Percentiles rank a stretch among this genome's conserved stretches.
These are phyloP conservation scores for Idaea dimidiata DNA, from an alignment of 2,888 invertebrate genomes.

Conservation along the genomic window DNA sequence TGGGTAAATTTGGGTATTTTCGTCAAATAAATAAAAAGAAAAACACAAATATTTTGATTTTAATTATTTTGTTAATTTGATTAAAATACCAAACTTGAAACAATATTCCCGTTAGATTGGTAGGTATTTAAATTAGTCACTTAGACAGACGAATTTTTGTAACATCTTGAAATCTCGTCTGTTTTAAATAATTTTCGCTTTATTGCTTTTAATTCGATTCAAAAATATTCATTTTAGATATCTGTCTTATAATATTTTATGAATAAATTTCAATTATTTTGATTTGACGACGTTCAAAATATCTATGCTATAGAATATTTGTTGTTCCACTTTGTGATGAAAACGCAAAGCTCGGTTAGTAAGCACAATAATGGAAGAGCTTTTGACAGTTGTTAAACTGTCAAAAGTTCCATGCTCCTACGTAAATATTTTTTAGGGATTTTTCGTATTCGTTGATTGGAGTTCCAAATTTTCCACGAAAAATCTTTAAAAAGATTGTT, in stretches of 20 bases:
- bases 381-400: neutral
- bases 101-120: too few species aligned
- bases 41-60: too few species aligned
- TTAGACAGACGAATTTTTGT: neutral
- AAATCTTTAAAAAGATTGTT: slow-evolving; percentile 55
- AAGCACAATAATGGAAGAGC: too few species aligned
- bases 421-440: slow-evolving; percentile 39
- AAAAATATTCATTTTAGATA: slow-evolving; percentile 3
- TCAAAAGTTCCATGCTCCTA: slow-evolving; percentile 6
- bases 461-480: slow-evolving; percentile 36
- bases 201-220: neutral
- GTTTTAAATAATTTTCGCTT: neutral
- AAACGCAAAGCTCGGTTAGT: neutral
- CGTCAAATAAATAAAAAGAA: too few species aligned
- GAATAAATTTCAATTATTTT: neutral
- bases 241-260: neutral
- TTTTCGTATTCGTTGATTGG: slow-evolving; percentile 41
- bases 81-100: too few species aligned
- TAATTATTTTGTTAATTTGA: too few species aligned
- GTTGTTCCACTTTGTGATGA: neutral
- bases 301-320: neutral
- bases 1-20: too few species aligned
- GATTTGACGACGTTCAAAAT: neutral
- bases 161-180: neutral
- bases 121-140: neutral